Conservation (phyloP, 2,888 invertebrate genomes). For the Ophonus ardosiacus region DNA sequence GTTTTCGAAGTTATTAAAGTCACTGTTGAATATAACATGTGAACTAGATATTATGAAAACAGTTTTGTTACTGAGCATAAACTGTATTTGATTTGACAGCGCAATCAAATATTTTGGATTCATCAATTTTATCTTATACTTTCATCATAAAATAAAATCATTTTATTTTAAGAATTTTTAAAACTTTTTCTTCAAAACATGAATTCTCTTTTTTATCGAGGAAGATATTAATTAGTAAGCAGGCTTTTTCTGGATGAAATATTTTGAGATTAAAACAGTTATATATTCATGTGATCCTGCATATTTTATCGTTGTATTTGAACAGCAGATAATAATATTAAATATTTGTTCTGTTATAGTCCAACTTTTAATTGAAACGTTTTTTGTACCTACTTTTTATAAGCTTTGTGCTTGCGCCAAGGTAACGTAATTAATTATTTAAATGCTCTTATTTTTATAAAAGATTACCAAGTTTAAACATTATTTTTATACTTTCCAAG, state of each 20-base stretch:
- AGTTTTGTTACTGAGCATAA: no score
- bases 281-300: conserved; percentile 37
- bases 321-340: conserved; percentile 31
- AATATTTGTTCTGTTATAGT: conserved; percentile 34
- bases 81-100: no score
- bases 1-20: no score
- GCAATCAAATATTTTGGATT: no score
- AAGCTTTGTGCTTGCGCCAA: neutral
- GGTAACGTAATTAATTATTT: conserved; percentile 15
- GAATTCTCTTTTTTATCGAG: neutral
- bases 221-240: conserved; percentile 11
- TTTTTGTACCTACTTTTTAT: neutral
- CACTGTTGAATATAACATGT: no score
- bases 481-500: neutral
- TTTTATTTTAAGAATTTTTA: neutral
- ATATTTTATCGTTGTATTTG: conserved; percentile 43
- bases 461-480: neutral
- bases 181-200: neutral
- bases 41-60: no score
- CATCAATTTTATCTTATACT: no score
- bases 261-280: conserved; percentile 22
- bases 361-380: conserved; percentile 37
- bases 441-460: conserved; percentile 2
- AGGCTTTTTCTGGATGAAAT: conserved; percentile 13
- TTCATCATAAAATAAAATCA: neutral